Conservation (phyloP, 2,888 invertebrate genomes). For the Ormyrus rosae region DNA sequence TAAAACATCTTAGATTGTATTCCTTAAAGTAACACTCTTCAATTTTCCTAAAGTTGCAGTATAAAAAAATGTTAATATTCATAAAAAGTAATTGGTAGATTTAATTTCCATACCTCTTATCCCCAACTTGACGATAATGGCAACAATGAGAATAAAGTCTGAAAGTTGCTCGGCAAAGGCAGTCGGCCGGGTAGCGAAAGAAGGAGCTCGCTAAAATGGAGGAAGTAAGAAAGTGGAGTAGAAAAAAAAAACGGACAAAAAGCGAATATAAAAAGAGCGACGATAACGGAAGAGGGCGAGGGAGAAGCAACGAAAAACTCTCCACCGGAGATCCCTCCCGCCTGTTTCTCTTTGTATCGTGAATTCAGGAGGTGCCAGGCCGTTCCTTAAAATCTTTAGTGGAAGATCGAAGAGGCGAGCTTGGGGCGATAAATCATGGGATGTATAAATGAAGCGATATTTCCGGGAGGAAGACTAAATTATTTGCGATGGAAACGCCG, state of each 20-base stretch:
- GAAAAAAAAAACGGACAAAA: background rate
- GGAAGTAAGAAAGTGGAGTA: background rate
- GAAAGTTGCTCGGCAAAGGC: constrained; percentile 7
- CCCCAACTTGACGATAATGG: background rate
- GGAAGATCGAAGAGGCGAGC: background rate
- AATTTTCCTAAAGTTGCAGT: too few species aligned
- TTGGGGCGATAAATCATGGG: constrained; percentile 22
- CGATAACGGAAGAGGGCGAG: constrained; percentile 23
- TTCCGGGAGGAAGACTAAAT: constrained; percentile 42
- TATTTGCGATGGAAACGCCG: constrained; percentile 27
- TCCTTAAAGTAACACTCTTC: too few species aligned
- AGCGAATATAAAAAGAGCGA: constrained; percentile 29
- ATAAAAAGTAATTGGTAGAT: background rate
- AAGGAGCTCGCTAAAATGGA: constrained; percentile 26
- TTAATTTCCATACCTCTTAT: constrained; percentile 1
- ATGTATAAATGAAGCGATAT: constrained; percentile 50
- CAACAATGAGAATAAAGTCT: constrained; percentile 27
- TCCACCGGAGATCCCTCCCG: background rate
- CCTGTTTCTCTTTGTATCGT: background rate
- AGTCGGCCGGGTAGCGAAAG: background rate
- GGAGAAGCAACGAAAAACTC: constrained; percentile 3
- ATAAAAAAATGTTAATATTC: background rate
- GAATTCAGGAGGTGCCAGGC: constrained; percentile 15
- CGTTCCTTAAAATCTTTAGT: constrained; percentile 15
- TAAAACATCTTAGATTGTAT: too few species aligned